Evolutionary conservation across 2,113 vertebrate species (phyloP).

Genomic region (Geococcyx californianus): DNA sequence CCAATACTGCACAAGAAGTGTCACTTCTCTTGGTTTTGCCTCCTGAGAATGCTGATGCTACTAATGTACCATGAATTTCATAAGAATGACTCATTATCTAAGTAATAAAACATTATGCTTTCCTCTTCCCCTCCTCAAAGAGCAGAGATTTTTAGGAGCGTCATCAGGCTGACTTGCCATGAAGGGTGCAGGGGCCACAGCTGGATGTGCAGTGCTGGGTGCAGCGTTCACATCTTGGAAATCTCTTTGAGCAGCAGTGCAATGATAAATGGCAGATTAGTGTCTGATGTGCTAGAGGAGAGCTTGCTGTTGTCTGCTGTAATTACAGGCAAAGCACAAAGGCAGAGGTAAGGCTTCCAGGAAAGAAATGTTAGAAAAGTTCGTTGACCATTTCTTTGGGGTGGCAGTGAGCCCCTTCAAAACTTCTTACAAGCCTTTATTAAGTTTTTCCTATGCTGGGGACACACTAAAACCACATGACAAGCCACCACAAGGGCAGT

Average conservation of each 20-base stretch:
- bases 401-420: neutral
- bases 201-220: neutral
- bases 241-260: neutral
- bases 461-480: neutral
- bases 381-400: neutral
- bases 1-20: neutral
- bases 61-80: neutral
- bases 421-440: neutral
- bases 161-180: neutral
- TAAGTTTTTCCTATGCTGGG: neutral
- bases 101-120: neutral
- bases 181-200: neutral
- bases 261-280: neutral
- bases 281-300: neutral
- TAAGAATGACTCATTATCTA: neutral
- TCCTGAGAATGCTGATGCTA: neutral
- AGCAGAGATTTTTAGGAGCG: neutral
- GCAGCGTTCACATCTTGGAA: fast-evolving
- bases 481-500: neutral
- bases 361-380: neutral
- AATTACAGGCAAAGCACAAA: neutral
- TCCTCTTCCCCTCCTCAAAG: neutral
- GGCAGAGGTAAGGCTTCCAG: neutral
- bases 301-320: neutral
- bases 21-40: neutral